Evolutionary conservation across 2,888 invertebrate species (phyloP), one percentile per base, ranked within the genome.

Genomic region (Prenolepis imparis): DNA sequence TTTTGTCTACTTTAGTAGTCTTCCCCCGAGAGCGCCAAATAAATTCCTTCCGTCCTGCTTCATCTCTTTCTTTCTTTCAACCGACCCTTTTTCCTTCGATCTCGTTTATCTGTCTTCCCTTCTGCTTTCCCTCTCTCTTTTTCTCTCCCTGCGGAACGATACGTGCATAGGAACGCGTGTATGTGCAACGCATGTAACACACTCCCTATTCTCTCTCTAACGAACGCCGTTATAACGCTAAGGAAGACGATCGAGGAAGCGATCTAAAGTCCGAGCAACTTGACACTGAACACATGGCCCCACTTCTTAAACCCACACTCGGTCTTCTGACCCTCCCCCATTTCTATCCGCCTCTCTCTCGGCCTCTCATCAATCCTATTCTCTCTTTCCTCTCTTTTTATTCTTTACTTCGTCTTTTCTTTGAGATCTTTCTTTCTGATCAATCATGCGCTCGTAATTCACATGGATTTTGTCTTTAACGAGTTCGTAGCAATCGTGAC

Each of bases 241-340:
- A 84, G 80, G 83, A 74, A 84, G 86, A 85, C 84, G 83, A 84
- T 84, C 84, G 85, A 87, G 84, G 84, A 86, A 89, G 86, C 86
- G 83, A 86, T 72, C 88, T 77, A 84, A 90, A 90, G 89, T 91
- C 91, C 91, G 90, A 91, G 94, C 94, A 94, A 94, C 93, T 93
- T 94, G 94, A 94, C 94, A 94, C 94, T 94, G 90, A 94, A 94
- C 94, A 94, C 93, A 94, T 94, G 94, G 94, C 94, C 91, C 93
- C 93, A 93, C 94, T 94, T 94, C 93, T 94, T 92, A 92, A 93
- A 92, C 91, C 92, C 90, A 92, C 93, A 93, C 93, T 93, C 92
- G 91, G 89, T 93, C 92, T 92, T 93, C 92, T 92, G 92, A 92
- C 89, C 89, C 90, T 88, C 90, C 85, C 90, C 86, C 89, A 59